Evolutionary conservation across 2,888 invertebrate species (phyloP).

Genomic region (Athrips mouffetella): DNA sequence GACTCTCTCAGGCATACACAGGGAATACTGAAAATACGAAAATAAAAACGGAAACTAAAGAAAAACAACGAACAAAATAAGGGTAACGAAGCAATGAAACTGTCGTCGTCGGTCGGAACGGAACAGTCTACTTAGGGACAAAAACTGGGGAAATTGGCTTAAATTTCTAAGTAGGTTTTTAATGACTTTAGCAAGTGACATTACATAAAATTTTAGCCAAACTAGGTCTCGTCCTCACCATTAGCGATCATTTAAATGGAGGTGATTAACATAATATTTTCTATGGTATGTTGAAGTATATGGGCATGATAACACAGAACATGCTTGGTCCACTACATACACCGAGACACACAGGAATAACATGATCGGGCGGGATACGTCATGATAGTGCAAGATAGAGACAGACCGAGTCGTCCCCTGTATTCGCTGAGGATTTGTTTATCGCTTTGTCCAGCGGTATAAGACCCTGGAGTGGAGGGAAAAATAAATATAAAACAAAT

Average conservation of each 20-base stretch:
- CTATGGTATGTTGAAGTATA: constrained; percentile 15
- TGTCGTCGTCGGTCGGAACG: constrained; percentile 11
- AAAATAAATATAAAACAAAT: constrained; percentile 60
- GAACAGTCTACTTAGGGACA: constrained; percentile 19
- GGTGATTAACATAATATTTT: constrained; percentile 10
- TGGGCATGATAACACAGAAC: constrained; percentile 54
- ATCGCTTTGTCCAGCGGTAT: constrained; percentile 75
- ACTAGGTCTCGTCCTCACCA: constrained; percentile 14
- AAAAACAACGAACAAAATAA: constrained; percentile 38
- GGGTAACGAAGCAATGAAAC: constrained; percentile 22
- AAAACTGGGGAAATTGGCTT: constrained; percentile 17
- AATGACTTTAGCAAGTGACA: constrained; percentile 15
- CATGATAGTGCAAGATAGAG: constrained; percentile 61
- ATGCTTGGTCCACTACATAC: constrained; percentile 66
- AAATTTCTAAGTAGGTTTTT: constrained; percentile 20
- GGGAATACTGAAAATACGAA: constrained; percentile 73
- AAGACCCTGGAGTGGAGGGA: constrained; percentile 69
- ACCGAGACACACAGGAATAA: constrained; percentile 57
- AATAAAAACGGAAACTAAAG: constrained; percentile 45
- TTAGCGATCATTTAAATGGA: constrained; percentile 18
- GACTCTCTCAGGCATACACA: constrained; percentile 78
- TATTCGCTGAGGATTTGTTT: constrained; percentile 72
- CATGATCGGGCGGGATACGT: constrained; percentile 46
- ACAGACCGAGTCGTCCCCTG: constrained; percentile 75
- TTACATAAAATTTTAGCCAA: constrained; percentile 19